A percentile compares a stretch with the other conserved stretches of the same genome.
Evolutionary conservation across 2,797 vertebrate species (phyloP).

Genomic region (Crax fasciolata): DNA sequence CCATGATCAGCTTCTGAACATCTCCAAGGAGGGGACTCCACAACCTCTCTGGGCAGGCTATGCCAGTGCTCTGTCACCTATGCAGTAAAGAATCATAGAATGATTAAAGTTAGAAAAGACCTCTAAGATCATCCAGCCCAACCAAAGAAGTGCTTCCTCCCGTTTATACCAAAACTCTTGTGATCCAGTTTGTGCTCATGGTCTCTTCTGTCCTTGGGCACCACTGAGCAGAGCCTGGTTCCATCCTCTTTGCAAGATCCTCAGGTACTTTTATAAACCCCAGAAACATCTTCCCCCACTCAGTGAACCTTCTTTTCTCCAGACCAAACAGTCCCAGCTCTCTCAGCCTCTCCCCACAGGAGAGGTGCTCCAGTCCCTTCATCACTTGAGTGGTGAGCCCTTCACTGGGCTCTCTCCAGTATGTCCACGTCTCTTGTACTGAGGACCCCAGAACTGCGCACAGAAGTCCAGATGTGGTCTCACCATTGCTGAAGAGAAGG

Average conservation of each 20-base stretch:
- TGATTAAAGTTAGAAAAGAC: too few relatives aligned
- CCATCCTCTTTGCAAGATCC: not conserved
- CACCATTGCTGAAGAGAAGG: not conserved
- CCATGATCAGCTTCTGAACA: too few relatives aligned
- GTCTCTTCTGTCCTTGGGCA: not conserved
- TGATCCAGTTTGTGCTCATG: not conserved
- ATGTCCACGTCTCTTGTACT: not conserved
- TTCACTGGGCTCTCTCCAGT: not conserved
- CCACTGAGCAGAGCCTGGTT: not conserved
- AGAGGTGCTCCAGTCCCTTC: not conserved
- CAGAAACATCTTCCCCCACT: too few relatives aligned
- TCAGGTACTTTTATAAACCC: too few relatives aligned
- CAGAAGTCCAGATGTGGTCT: not conserved
- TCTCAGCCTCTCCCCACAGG: not conserved
- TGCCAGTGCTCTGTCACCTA: too few relatives aligned
- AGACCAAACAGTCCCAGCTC: not conserved
- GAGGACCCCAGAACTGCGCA: not conserved
- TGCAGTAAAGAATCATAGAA: too few relatives aligned
- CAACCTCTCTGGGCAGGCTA: too few relatives aligned
- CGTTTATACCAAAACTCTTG: too few relatives aligned
- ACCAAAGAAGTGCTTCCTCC: too few relatives aligned
- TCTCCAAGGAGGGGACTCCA: too few relatives aligned
- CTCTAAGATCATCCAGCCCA: too few relatives aligned
- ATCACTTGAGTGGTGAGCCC: too few relatives aligned
- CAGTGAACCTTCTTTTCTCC: not conserved